phyloP scores from a whole-genome alignment of 2,797 vertebrate species.

The Anniella stebbinsi region DNA sequence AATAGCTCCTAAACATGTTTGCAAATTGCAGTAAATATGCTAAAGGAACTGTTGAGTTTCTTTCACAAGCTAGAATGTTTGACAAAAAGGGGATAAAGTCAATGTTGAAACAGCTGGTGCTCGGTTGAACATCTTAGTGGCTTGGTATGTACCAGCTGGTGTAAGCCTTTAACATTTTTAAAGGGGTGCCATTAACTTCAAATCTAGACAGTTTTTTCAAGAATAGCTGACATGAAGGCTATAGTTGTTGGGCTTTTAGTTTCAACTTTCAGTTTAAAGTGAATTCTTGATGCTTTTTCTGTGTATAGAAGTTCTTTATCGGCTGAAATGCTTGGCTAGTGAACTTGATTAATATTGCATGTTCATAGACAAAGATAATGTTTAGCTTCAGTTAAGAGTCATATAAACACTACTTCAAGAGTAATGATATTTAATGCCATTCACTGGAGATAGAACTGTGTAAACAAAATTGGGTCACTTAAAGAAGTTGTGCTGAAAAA shows the following conservation, averaged over 20 bases:
- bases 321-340: not conserved
- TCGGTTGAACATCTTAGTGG: conserved; percentile 21
- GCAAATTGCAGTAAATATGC: not conserved
- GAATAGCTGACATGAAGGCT: not conserved
- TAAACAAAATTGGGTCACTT: not conserved
- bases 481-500: not conserved
- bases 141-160: conserved; percentile 16
- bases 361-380: not conserved
- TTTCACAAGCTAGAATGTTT: not conserved
- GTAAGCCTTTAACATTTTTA: conserved; percentile 1
- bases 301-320: not conserved
- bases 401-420: not conserved
- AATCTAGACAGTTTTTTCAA: conserved; percentile 5
- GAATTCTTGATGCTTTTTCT: not conserved
- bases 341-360: not conserved
- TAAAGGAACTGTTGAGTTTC: conserved; percentile 2
- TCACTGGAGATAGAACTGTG: not conserved
- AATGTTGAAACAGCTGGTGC: conserved; percentile 32
- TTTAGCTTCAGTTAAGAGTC: not conserved
- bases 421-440: not conserved
- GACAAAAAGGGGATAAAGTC: conserved; percentile 8
- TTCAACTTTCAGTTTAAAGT: not conserved
- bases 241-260: not conserved
- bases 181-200: conserved; percentile 20
- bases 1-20: not conserved